Base-by-base conservation (phyloP, 2,113 vertebrate genomes). In the Serranochromis macrocephalus region DNA sequence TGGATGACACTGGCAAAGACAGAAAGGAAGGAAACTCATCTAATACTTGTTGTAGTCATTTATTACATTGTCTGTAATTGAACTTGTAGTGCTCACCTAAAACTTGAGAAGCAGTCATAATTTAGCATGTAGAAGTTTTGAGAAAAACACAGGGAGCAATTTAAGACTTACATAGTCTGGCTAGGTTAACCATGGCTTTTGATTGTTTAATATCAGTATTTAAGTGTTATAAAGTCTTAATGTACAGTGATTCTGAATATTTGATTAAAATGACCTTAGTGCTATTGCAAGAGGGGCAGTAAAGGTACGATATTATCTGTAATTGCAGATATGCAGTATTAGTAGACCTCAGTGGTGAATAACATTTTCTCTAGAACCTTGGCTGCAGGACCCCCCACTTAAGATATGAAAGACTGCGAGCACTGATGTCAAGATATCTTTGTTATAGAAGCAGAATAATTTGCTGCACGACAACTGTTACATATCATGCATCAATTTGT, bases 261-360 rank as follows among this genome's bases (percentile, higher is more conserved):
- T 85, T 90, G 12, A 88, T 85, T 45, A 83, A 84, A 90, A 88
- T 80, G 9, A 58, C 55, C 73, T 89, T 2, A n/a, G 53, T 71
- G 38, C 31, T 81, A 51, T 91, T 86, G 83, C 61, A 78, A 61
- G 14, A 85, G 63, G 68, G 68, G 58, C 47, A 85, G 47, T 73
- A 73, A 26, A 45, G 81, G 73, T 57, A 24, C 73, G 9, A 80
- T 49, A 66, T 57, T 81, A 40, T 81, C 73, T 85, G 57, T 40
- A 58, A 85, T 71, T 63, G 68, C 53, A 80, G 51, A 45, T 21
- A 6, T 63, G 71, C 40, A 53, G 85, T 87, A 91, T 82, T 38
- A 57, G 26, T 26, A 73, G 55, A 88, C 51, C 47, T 40, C 5
- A 29, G 14, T 80, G 82, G 53, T 54, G 80, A 38, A 45, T 19